A percentile compares a stretch with the other conserved stretches of the same genome.
phyloP scores from a whole-genome alignment of 2,797 vertebrate species.

The Lepidocolaptes lacrymiger region DNA sequence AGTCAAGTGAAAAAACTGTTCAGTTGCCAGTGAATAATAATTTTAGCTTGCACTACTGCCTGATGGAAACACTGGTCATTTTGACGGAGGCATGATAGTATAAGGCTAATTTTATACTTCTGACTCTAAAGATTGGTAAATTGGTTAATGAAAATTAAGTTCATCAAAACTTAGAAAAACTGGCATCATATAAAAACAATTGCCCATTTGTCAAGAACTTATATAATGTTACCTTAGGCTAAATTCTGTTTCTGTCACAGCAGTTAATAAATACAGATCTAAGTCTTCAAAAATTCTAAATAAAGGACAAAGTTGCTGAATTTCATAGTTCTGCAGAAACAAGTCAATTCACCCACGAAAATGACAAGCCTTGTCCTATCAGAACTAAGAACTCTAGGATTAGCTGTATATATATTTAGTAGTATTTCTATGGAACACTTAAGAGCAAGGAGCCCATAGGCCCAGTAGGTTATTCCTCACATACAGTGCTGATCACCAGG shows the following conservation, averaged over 20 bases:
- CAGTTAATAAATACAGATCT: not conserved
- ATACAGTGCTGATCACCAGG: accelerated
- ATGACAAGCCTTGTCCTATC: not conserved
- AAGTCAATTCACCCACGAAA: not conserved
- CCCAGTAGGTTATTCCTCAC: not conserved
- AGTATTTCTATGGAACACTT: not conserved
- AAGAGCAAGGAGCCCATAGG: not conserved
- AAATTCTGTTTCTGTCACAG: not conserved
- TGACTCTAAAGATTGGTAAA: not conserved
- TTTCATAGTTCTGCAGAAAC: not conserved
- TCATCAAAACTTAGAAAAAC: not conserved
- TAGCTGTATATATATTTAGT: not conserved
- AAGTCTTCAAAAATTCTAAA: not conserved
- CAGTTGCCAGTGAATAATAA: not conserved
- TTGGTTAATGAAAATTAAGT: not conserved
- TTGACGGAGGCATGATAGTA: not conserved
- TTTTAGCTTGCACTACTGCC: not conserved
- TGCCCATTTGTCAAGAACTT: not conserved
- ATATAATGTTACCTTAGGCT: not conserved
- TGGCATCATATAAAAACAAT: not conserved
- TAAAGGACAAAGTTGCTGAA: not conserved
- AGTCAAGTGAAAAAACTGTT: not conserved
- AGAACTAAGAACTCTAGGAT: not conserved
- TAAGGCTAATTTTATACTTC: not conserved
- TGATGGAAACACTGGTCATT: not conserved